Evolutionary conservation across 1,140 invertebrate species (phyloP).

Genomic region (Cyclina sinensis): DNA sequence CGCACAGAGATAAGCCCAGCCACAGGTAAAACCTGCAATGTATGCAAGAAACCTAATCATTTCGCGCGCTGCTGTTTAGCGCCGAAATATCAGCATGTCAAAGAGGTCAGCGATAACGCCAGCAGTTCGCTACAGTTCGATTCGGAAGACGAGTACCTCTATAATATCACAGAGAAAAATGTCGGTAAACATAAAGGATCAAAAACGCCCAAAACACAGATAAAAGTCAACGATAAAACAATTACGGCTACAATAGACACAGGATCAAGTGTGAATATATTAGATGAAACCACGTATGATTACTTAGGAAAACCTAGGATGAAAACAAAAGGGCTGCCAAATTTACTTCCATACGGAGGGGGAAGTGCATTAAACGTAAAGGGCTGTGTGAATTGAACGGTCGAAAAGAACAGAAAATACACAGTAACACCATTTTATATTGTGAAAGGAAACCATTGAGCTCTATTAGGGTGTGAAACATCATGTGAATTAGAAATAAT

Average conservation of each 20-base stretch:
- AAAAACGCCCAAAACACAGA: too few species aligned
- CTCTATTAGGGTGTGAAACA: conserved; percentile 17
- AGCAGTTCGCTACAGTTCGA: too few species aligned
- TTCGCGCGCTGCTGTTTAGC: conserved; percentile 32
- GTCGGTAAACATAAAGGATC: too few species aligned
- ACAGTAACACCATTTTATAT: too few species aligned
- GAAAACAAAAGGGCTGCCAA: not conserved
- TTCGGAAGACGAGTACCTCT: too few species aligned
- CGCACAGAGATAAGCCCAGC: conserved; percentile 17
- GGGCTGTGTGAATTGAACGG: too few species aligned
- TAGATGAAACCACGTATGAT: not conserved
- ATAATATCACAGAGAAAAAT: too few species aligned
- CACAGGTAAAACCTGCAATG: conserved; percentile 43
- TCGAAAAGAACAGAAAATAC: not conserved
- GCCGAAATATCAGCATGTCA: not conserved
- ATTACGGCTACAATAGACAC: too few species aligned
- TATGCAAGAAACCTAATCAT: conserved; percentile 44
- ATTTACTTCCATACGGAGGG: too few species aligned
- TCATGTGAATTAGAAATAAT: too few species aligned
- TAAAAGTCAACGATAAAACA: not conserved
- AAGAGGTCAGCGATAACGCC: too few species aligned
- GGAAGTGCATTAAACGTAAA: too few species aligned
- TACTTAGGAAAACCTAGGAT: not conserved
- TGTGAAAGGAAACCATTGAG: not conserved
- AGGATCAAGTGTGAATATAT: not conserved